Conservation (phyloP, 2,113 vertebrate species). For the Osmerus mordax region DNA sequence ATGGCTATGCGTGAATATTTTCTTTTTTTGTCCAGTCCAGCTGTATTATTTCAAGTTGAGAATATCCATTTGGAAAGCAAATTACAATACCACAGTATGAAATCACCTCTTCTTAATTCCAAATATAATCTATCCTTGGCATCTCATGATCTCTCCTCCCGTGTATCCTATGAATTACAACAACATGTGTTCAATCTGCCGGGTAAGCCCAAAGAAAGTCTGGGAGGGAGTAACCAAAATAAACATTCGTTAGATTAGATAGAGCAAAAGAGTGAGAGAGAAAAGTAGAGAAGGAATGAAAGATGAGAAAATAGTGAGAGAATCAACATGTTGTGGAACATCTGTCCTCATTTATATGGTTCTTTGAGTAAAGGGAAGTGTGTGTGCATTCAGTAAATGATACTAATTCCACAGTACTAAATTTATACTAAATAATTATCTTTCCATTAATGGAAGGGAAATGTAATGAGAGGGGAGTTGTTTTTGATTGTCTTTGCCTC, state of each 20-base stretch:
- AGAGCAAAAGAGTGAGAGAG: constrained; percentile 9
- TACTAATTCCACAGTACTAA: too few relatives aligned
- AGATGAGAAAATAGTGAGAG: constrained; percentile 19
- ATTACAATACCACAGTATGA: background rate
- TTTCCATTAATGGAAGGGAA: constrained; percentile 17
- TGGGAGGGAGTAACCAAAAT: constrained; percentile 36
- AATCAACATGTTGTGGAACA: constrained; percentile 33
- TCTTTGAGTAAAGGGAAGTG: constrained; percentile 22
- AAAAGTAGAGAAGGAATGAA: background rate
- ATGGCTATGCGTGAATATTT: too few relatives aligned
- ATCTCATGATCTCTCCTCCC: constrained; percentile 12
- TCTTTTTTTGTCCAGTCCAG: too few relatives aligned
- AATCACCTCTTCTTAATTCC: constrained; percentile 11
- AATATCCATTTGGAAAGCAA: background rate
- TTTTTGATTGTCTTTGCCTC: constrained; percentile 36
- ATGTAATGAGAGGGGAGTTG: constrained; percentile 11
- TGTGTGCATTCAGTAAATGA: too few relatives aligned
- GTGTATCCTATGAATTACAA: constrained; percentile 32
- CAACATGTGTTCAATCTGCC: constrained; percentile 28
- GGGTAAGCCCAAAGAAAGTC: constrained; percentile 45
- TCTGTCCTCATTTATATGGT: constrained; percentile 61
- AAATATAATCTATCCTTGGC: constrained; percentile 14
- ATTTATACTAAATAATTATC: constrained; percentile 11
- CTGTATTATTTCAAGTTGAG: too few relatives aligned
- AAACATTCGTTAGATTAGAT: constrained; percentile 49